These are phyloP conservation scores for Pseudonaja textilis DNA, from an alignment of 2,113 vertebrate genomes.

Conservation along the genomic window DNA sequence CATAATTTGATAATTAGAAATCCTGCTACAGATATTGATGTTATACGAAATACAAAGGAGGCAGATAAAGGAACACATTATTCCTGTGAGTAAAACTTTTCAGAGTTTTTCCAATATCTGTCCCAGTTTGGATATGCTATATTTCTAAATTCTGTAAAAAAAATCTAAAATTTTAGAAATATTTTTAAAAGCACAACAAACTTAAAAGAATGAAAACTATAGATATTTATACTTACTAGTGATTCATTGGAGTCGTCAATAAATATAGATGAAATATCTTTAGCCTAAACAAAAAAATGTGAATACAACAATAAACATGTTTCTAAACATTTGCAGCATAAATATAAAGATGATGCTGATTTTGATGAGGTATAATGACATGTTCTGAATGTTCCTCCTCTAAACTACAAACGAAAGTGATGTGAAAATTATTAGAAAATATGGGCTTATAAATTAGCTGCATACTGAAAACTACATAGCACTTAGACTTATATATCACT, in stretches of 20 bases:
- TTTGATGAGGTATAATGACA: neutral
- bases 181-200: neutral
- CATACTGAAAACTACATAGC: neutral
- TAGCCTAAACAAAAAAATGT: slow-evolving; percentile 65
- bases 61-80: neutral
- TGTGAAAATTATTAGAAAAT: neutral
- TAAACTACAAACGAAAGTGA: neutral
- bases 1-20: neutral
- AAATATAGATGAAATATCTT: slow-evolving; percentile 74
- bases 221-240: slow-evolving; percentile 50
- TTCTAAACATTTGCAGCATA: neutral
- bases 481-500: too few relatives aligned
- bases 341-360: neutral
- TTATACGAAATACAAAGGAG: neutral
- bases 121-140: neutral
- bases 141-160: neutral
- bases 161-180: neutral
- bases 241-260: slow-evolving; percentile 66
- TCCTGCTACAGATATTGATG: neutral
- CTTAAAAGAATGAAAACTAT: neutral
- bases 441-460: neutral
- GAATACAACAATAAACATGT: slow-evolving; percentile 42
- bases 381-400: neutral
- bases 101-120: neutral
- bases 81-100: neutral